Evolutionary conservation across 2,888 invertebrate species (phyloP).

Genomic region (Hemaris fuciformis): DNA sequence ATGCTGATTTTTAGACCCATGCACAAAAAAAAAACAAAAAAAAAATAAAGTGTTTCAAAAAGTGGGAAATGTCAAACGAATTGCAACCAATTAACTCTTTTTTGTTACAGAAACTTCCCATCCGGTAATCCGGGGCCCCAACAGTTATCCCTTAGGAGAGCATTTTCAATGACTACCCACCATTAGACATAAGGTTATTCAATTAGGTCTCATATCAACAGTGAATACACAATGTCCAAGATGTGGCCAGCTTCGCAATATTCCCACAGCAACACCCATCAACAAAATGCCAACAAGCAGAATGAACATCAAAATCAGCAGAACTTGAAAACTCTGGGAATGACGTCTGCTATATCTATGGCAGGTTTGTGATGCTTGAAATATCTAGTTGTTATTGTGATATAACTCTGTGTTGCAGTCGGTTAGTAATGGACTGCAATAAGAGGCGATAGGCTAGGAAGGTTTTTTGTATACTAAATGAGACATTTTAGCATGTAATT

Average conservation of each 20-base stretch:
- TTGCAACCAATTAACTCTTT: neutral
- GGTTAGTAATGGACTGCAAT: too few species aligned
- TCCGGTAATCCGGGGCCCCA: conserved; percentile 31
- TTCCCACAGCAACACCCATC: conserved; percentile 63
- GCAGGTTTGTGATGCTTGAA: conserved; percentile 86
- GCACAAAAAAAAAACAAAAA: too few species aligned
- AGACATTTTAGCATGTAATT: neutral
- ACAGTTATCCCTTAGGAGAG: conserved; percentile 45
- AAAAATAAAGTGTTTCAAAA: neutral
- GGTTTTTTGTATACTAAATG: too few species aligned
- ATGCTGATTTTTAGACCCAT: too few species aligned
- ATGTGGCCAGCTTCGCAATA: conserved; percentile 82
- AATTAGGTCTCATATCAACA: conserved; percentile 25
- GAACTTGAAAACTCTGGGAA: conserved; percentile 87
- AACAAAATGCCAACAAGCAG: conserved; percentile 45
- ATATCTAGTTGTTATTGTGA: too few species aligned
- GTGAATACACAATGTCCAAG: conserved; percentile 41
- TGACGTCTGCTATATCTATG: conserved; percentile 96
- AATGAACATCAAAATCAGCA: conserved; percentile 79
- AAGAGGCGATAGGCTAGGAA: too few species aligned
- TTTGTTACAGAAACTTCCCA: conserved; percentile 42
- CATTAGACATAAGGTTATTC: conserved; percentile 32
- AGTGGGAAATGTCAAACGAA: neutral
- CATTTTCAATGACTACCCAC: conserved; percentile 40
- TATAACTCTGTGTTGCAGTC: too few species aligned